Evolutionary conservation across 1,140 invertebrate species (phyloP), one percentile per base, ranked within the genome.

Genomic region (Pseudomyrmex flavicornis): DNA sequence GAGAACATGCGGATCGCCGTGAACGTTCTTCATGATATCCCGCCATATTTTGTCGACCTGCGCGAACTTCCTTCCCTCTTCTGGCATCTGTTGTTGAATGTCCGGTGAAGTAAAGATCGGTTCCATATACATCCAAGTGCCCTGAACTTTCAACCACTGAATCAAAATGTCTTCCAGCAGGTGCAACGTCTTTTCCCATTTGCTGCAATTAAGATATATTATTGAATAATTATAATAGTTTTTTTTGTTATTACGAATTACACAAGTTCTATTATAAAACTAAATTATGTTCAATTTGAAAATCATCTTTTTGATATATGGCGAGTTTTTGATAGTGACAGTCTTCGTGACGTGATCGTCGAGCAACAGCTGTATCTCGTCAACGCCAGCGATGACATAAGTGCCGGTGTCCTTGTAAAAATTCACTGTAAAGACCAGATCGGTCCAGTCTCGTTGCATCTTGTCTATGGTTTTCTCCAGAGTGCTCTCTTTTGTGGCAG

Each of bases 261-360:
- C 13, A 20, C 2, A 12, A 65, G 20, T 66, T 10, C 3, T 66
- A 1, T 63, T 35, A 15, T 35, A 35, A 35, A 7, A 35, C 35
- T 35, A 35, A 35, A 35, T 35, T 35, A 35, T 35, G 1, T 35
- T 35, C 35, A 35, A 35, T 35, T 35, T 48, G 26, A 2, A 48
- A 62, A 2, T 62, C 9, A 48, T 63, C 3, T 63, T 26, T n/a
- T n/a, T 99, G 79, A 99, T 98, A 91, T 98, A 99, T 0, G 98
- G 98, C 7, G 98, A 99, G 89, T 98, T 98, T 93, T 98, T 97
- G 97, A 99, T 99, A 2, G 98, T 99, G 93, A 99, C 98, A 1
- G 98, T 98, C 93, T 99, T 99, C 17, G 98, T 97, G 84, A 99
- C 98, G 92, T 99, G 98, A 93, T 99, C 98, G 93, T 99, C 98